Base-by-base conservation (phyloP, 2,888 invertebrate species). In the Heteromyza rotundicornis region DNA sequence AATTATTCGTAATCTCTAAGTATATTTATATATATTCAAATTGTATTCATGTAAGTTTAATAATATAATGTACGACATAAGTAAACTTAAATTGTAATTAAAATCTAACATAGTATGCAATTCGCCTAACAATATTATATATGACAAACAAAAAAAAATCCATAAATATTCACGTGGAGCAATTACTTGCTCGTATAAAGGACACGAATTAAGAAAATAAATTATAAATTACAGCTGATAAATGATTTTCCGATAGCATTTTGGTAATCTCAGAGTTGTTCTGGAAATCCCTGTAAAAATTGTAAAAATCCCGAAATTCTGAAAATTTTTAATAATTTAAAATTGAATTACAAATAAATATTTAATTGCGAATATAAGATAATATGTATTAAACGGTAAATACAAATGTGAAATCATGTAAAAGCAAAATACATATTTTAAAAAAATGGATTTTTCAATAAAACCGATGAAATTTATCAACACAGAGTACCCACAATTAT, bases 371-470 rank as follows among this genome's bases (percentile, higher is more conserved):
- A 7, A 27, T 27, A n/a, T 12, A 44, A 56, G 12, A 12, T 40
- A 23, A 20, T 27, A 32, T 44, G 57, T 50, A 50, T 57, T 57
- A 17, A 16, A 57, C 22, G 24, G 47, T 47, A 35, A 19, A 24
- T 27, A 17, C 20, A 57, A 47, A 57, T 10, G 35, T 44, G 24
- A 56, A 35, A 49, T 57, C 20, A 59, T 64, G 61, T 63, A 68
- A 64, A 57, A 60, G 64, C 63, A 23, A 23, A 68, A 64, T 59
- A 68, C 68, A 68, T 68, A 68, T 68, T 68, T 68, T 68, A 68
- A 68, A 68, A 68, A 66, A 68, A 64, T 62, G 64, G 59, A 68
- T 68, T 68, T 68, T 68, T 68, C 68, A 68, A 66, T 68, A 68
- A 68, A 67, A 67, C 27, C 35, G 35, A 57, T 35, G 32, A 57